phyloP scores from a whole-genome alignment of 2,797 vertebrate species.

The Labroides dimidiatus region DNA sequence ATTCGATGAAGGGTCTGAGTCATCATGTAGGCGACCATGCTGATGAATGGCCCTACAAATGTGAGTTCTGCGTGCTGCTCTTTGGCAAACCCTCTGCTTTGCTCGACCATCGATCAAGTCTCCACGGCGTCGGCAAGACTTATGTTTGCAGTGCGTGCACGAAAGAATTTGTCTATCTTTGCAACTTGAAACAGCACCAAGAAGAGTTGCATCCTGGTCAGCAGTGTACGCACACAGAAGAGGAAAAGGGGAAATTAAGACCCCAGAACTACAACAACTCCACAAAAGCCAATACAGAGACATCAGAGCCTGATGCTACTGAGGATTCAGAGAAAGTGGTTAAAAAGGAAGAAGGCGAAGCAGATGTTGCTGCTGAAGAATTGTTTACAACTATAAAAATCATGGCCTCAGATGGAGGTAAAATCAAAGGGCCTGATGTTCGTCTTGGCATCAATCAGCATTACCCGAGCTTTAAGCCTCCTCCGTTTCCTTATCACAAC shows the following conservation, averaged over 20 bases:
- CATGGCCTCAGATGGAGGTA: conserved; percentile 90
- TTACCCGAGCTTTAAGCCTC: conserved; percentile 98
- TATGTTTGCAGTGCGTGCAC: conserved; percentile 94
- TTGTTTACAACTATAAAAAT: conserved; percentile 96
- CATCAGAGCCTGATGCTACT: conserved; percentile 7
- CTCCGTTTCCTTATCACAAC: conserved; percentile 98
- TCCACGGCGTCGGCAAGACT: conserved; percentile 95
- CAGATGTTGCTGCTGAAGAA: conserved; percentile 88
- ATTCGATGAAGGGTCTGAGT: conserved; percentile 96
- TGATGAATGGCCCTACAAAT: conserved; percentile 97
- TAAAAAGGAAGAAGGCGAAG: conserved; percentile 79
- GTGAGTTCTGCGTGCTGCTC: conserved; percentile 97
- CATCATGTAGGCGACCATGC: conserved; percentile 93
- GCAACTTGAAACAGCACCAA: conserved; percentile 98
- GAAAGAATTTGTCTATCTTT: conserved; percentile 98
- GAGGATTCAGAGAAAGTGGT: conserved; percentile 53
- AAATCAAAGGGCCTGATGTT: conserved; percentile 93
- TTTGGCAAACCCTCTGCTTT: conserved; percentile 89
- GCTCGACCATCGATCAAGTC: conserved; percentile 92
- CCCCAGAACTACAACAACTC: conserved; percentile 96
- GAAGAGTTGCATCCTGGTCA: conserved; percentile 94
- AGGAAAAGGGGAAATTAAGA: conserved; percentile 94
- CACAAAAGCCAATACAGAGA: conserved; percentile 60
- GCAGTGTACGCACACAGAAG: conserved; percentile 91
- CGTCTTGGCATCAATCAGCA: conserved; percentile 97